Percentiles rank a stretch among this genome's conserved stretches.
These are phyloP conservation scores for Apteryx mantelli DNA, from an alignment of 2,113 vertebrate genomes.

Conservation along the genomic window DNA sequence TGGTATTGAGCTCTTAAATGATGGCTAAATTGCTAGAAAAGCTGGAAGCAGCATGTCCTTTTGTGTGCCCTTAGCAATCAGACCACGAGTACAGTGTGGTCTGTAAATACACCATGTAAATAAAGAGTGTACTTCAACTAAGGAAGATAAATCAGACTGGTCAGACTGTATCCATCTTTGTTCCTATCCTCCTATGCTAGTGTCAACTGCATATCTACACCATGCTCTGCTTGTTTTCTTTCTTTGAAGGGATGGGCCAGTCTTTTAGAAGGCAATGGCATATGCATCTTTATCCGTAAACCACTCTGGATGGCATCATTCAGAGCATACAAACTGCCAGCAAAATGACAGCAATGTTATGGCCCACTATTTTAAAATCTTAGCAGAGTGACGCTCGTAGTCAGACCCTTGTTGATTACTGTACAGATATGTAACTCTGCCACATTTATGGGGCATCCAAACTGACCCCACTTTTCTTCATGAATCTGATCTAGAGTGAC, in stretches of 20 bases:
- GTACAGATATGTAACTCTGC: background rate
- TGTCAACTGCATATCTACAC: background rate
- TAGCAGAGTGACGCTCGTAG: accelerated
- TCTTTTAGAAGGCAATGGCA: background rate
- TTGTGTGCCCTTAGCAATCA: background rate
- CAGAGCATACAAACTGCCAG: background rate
- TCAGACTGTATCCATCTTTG: background rate
- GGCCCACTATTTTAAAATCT: background rate
- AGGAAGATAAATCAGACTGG: background rate
- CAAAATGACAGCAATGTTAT: background rate
- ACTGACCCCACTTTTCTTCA: background rate
- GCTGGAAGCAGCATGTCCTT: background rate
- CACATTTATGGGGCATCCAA: background rate
- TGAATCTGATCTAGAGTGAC: background rate
- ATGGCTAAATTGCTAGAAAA: background rate
- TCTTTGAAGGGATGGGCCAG: background rate
- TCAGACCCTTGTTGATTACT: background rate
- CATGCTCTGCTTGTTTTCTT: background rate
- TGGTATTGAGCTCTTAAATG: background rate
- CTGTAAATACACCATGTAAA: background rate
- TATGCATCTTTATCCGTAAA: background rate
- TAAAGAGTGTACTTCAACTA: background rate
- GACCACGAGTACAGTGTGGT: background rate
- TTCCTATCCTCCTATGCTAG: background rate
- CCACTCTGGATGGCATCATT: background rate